These are phyloP conservation scores for Cheilosia vulpina DNA, from an alignment of 2,888 invertebrate genomes.

Conservation along the genomic window DNA sequence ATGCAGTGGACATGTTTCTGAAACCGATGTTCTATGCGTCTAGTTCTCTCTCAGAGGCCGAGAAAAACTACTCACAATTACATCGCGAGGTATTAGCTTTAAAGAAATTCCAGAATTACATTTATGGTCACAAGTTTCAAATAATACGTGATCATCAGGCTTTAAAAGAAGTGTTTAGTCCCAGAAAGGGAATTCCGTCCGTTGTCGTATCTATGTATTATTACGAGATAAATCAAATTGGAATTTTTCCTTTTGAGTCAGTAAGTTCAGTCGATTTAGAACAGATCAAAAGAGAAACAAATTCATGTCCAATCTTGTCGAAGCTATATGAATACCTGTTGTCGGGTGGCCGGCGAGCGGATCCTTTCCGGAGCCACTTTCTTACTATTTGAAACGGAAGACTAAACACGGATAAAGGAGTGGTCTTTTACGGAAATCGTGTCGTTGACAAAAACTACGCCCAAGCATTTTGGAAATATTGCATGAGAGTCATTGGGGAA, in stretches of 20 bases:
- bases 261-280: conserved; percentile 35
- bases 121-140: conserved; percentile 71
- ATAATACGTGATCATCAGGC: conserved; percentile 76
- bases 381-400: background rate
- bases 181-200: conserved; percentile 46
- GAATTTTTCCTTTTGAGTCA: conserved; percentile 55
- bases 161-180: conserved; percentile 70
- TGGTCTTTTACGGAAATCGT: too few relatives aligned
- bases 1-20: conserved; percentile 35
- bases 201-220: conserved; percentile 53
- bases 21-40: conserved; percentile 61
- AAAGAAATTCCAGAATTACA: background rate
- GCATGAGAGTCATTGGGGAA: background rate
- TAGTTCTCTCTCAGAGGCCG: conserved; percentile 49
- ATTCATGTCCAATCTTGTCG: background rate
- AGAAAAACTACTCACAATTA: conserved; percentile 77
- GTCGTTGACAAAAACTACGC: too few relatives aligned
- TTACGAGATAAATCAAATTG: conserved; percentile 34
- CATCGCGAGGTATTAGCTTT: conserved; percentile 77
- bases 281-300: conserved; percentile 2
- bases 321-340: conserved; percentile 42
- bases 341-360: too few relatives aligned
- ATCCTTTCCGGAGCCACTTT: too few relatives aligned
- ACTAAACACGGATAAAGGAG: too few relatives aligned
- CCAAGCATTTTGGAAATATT: background rate